These are phyloP conservation scores for Strigamia maritima DNA, from an alignment of 2,888 invertebrate genomes.

Conservation along the genomic window DNA sequence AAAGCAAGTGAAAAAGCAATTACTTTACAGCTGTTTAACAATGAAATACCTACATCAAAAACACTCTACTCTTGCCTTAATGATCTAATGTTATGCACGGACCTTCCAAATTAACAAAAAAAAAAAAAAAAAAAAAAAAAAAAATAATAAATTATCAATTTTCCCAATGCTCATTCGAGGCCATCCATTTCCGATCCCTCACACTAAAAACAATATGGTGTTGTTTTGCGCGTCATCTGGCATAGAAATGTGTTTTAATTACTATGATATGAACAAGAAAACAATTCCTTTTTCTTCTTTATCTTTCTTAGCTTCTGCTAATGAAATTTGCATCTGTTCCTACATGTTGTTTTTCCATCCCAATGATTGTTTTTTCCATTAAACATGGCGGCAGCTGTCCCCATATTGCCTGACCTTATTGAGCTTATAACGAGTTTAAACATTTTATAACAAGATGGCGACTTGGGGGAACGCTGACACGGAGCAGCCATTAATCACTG, in stretches of 20 bases:
- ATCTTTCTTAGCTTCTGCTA: not conserved
- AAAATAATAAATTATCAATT: too few relatives aligned
- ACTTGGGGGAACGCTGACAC: not conserved
- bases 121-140: too few relatives aligned
- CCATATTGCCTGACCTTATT: slow-evolving; percentile 4
- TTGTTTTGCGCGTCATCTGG: slow-evolving; percentile 1
- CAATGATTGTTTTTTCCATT: slow-evolving; percentile 4
- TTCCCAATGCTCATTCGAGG: not conserved
- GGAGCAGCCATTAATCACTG: not conserved
- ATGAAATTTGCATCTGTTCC: slow-evolving; percentile 4
- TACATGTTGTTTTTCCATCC: not conserved
- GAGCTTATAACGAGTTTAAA: slow-evolving; percentile 4
- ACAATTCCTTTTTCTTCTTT: not conserved
- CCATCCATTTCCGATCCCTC: not conserved
- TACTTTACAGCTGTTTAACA: slow-evolving; percentile 4
- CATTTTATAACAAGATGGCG: slow-evolving; percentile 4
- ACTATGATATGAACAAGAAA: slow-evolving; percentile 4
- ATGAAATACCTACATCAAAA: slow-evolving; percentile 4
- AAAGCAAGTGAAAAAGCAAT: slow-evolving; percentile 4
- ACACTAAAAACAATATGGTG: not conserved
- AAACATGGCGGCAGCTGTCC: slow-evolving; percentile 4
- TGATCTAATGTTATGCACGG: not conserved
- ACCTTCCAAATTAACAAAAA: not conserved
- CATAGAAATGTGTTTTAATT: not conserved
- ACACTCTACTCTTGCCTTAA: not conserved